phyloP scores from a whole-genome alignment of 2,113 vertebrate genomes.

The Smithornis capensis region DNA sequence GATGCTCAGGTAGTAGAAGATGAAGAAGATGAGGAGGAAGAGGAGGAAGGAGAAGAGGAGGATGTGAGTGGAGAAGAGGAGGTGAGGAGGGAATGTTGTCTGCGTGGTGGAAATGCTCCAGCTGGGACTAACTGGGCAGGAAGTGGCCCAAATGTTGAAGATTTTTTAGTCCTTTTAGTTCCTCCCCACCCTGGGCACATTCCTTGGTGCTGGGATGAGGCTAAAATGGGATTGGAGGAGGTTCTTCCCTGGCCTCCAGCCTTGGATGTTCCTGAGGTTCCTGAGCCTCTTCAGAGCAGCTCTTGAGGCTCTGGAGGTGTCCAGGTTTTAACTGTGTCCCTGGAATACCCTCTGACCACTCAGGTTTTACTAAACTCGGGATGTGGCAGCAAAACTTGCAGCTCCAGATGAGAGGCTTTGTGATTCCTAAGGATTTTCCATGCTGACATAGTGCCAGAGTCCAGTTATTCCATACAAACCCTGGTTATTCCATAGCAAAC shows the following conservation, averaged over 20 bases:
- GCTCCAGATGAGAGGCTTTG: not conserved
- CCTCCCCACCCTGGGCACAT: not conserved
- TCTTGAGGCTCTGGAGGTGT: not conserved
- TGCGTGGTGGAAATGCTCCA: not conserved
- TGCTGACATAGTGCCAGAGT: not conserved
- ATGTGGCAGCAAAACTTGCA: not conserved
- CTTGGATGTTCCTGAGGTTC: not conserved
- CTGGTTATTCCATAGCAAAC: too few species aligned
- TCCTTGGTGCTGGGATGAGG: not conserved
- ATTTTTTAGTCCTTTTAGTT: not conserved
- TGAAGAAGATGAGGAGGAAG: constrained; percentile 88
- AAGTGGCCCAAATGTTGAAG: not conserved
- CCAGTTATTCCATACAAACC: too few species aligned
- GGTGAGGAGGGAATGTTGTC: constrained; percentile 47
- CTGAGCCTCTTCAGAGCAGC: fast-evolving
- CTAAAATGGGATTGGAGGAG: not conserved
- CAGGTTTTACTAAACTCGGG: fast-evolving
- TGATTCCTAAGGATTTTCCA: not conserved
- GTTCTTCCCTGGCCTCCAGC: not conserved
- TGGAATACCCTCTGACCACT: not conserved
- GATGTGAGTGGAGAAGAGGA: constrained; percentile 83
- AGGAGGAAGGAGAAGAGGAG: constrained; percentile 92
- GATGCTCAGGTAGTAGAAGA: constrained; percentile 90
- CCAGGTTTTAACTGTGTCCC: not conserved
- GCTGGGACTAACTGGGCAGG: not conserved